Base-by-base conservation (phyloP, 1,140 invertebrate species). In the Drosophila nigromelanica region DNA sequence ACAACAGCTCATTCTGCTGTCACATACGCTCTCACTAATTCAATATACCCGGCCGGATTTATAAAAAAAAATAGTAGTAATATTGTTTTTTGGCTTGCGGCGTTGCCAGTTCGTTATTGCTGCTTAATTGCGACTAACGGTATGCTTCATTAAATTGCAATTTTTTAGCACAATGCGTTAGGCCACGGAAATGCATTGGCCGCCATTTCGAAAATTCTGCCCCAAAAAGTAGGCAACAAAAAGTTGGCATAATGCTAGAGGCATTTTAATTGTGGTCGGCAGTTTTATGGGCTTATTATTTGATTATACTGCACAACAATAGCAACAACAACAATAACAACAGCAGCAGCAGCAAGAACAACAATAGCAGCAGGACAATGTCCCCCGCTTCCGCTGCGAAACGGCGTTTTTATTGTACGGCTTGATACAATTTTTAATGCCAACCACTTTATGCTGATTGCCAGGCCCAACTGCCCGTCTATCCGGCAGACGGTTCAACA, bases 401-500 rank as follows among this genome's bases (percentile, higher is more conserved):
- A 76, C 56, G 64, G 54, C 78, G 61, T 21, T 86, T 86, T 86
- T 86, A 86, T 86, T 87, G 81, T 82, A 72, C 78, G 82, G 71
- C 83, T 76, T 86, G 82, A 86, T 87, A 86, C 55, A 58, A 45
- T 87, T 86, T 87, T 87, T 87, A 86, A 86, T 87, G 75, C 75
- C 75, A 78, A 82, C 82, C 82, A 86, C 82, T 86, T 86, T 86
- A 86, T 86, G 82, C 82, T 87, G 82, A 86, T 86, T 86, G 82
- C 82, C 81, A 64, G 69, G 54, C 63, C 75, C 64, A 60, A 35
- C 66, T 40, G 62, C 21, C 42, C 15, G 24, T 14, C 42, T 30
- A 50, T 52, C 43, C 54, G 43, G 14, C 70, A 45, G 70, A 64
- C 67, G 78, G 51, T 67, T 78, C 54, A 66, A 69, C 77, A 78